A percentile compares a stretch with the other conserved stretches of the same genome.
These are phyloP conservation scores for Myotis brandtii DNA, from an alignment of 2,113 vertebrate genomes.

Conservation along the genomic window DNA sequence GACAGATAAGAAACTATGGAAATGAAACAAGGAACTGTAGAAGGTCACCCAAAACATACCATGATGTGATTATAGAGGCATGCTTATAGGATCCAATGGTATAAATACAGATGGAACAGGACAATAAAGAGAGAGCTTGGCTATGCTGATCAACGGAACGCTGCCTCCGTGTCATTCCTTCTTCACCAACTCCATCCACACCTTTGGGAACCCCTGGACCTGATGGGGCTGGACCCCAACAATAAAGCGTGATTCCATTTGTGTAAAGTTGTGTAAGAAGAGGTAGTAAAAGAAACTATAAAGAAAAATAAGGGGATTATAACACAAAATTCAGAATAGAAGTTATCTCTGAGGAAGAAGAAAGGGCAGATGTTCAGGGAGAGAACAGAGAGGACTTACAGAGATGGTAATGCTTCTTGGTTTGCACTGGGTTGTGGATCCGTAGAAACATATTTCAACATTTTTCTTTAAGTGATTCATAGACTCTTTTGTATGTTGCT, in stretches of 20 bases:
- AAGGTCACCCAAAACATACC: too few relatives aligned
- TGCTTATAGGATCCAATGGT: too few relatives aligned
- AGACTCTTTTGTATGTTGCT: neutral
- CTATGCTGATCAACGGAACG: too few relatives aligned
- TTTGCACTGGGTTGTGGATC: neutral
- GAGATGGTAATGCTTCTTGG: neutral
- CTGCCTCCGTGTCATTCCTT: too few relatives aligned
- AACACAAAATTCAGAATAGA: neutral
- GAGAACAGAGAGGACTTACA: neutral
- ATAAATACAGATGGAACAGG: too few relatives aligned
- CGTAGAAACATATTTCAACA: slow-evolving; percentile 16
- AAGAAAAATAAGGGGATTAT: neutral
- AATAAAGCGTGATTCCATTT: slow-evolving; percentile 1
- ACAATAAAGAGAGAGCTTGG: too few relatives aligned
- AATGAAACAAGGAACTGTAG: too few relatives aligned
- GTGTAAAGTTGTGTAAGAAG: slow-evolving; percentile 8
- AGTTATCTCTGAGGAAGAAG: neutral
- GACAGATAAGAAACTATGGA: too few relatives aligned
- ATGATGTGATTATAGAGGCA: too few relatives aligned
- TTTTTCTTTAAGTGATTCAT: slow-evolving; percentile 13
- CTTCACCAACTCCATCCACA: too few relatives aligned
- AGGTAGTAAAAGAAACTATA: neutral
- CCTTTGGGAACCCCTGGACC: too few relatives aligned
- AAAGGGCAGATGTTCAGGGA: neutral
- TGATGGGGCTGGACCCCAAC: too few relatives aligned